Evolutionary conservation across 2,888 invertebrate species (phyloP), one percentile per base, ranked within the genome.

Genomic region (Drosophila mercatorum): DNA sequence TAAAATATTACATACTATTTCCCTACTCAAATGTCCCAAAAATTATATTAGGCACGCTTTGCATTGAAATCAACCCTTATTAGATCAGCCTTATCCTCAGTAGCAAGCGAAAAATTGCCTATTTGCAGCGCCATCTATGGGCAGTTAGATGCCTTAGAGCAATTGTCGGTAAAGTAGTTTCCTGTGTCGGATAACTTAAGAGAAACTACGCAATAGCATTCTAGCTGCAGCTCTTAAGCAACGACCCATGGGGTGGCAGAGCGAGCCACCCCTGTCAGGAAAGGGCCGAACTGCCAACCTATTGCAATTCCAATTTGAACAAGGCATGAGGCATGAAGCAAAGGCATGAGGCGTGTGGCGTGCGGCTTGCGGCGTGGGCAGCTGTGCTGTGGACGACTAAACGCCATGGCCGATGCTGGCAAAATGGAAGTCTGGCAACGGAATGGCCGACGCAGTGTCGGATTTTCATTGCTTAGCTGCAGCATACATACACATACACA

Each of bases 331-430:
- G 31, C n/a, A 51, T 11, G 34, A 0, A 22, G 22, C 22, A 22
- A 22, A 22, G 64, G 49, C 36, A 17, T 31, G 49, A 0, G 60
- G 52, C 40, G 36, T 49, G 64, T n/a, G 66, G 38, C 10, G 31
- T n/a, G 63, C 17, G 34, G 65, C 41, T 28, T 26, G 47, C n/a
- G 70, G 79, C 72, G 81, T 85, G 81, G 86, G 75, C 71, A 71
- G 72, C 55, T 41, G 65, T 59, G 64, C 40, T 68, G 63, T 51
- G 47, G 47, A 80, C 75, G 78, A 85, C 90, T 78, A 79, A 82
- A 69, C 90, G 82, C 80, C 81, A 88, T 89, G 90, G 82, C 78
- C 77, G 90, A 81, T 79, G 75, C 70, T 76, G 69, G 72, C 72
- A 88, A 84, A 90, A 89, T 90, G 90, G 89, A 84, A 87, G 68